Base-by-base conservation (phyloP, 2,113 vertebrate genomes). In the Guaruba guarouba region DNA sequence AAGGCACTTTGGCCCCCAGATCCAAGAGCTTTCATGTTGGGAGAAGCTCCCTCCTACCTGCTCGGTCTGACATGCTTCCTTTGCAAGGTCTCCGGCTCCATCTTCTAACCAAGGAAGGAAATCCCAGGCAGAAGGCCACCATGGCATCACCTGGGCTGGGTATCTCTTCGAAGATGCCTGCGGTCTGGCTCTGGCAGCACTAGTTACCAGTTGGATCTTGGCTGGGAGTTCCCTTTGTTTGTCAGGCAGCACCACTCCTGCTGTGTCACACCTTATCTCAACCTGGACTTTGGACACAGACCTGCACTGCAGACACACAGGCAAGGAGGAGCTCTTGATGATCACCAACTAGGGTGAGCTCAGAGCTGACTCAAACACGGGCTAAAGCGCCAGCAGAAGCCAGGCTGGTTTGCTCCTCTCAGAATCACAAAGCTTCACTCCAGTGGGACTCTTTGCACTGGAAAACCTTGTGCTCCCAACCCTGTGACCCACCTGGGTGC, bases 261-360 rank as follows among this genome's bases (percentile, higher is more conserved):
- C 23, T 35, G 33, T 33, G 74, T 86, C 86, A 86, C 54, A 57
- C 23, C 63, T 70, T 87, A 92, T 94, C 74, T 79, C 81, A 39
- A 7, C 37, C 9, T 31, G 91, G 81, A 96, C 96, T 96, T 96
- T 27, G 78, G 70, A 69, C 88, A 70, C 14, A 35, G 48, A 62
- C 35, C 35, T 70, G 68, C 2, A 23, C 29, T 41, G 69, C 75
- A 75, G 86, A 22, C 57, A 82, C 25, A 17, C 5, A 18, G 67
- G 63, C 33, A 11, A 81, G 73, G 68, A 95, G 35, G 52, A 76
- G 37, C 67, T 5, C 2, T 59, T 6, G 17, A 15, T 48, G 63
- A 41, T 4, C 54, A 69, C 52, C n/a, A n/a, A 76, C 25, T 18
- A 6, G 31, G 19, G 48, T 0, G 0, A 83, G 20, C 48, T 33